Evolutionary conservation across 2,888 invertebrate species (phyloP), one percentile per base, ranked within the genome.

Genomic region (Drosophila sordidula): DNA sequence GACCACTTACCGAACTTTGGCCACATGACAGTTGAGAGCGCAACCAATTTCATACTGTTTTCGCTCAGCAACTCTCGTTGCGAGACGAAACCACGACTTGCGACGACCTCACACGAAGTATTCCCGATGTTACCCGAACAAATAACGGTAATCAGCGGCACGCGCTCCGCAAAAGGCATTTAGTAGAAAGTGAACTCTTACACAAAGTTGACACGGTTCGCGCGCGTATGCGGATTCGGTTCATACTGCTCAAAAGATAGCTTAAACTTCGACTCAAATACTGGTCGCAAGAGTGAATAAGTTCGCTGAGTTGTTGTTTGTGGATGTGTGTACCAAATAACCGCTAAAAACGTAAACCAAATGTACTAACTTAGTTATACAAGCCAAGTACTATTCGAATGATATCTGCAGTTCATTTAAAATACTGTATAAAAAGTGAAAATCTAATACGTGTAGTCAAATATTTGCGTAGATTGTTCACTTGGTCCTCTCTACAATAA

Each of bases 131-230:
- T 11, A 26, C 12, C 29, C 72, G 70, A 71, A 54, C 25, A 34
- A 36, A 46, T 38, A 64, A 56, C 55, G 41, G 64, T 65, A 72
- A 58, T 83, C 78, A 70, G 66, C 63, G 65, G 57, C 62, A 65
- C 70, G 70, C 76, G 78, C 75, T 73, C 72, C 72, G 81, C 87
- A 89, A 90, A 90, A 90, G 82, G 54, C 84, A 89, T 90, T 92
- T 90, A 92, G 92, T 92, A 90, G 89, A 90, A 91, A 90, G 91
- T 91, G 90, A 90, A 92, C 92, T 89, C 86, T 90, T 88, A 87
- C 89, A 90, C 86, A 87, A 88, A 83, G 87, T 89, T 90, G 92
- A 90, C 91, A 90, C 87, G 91, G 86, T 80, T 85, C 87, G 76
- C 87, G 89, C 90, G 91, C 85, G 89, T 71, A 71, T 85, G 68